Conservation (phyloP, 2,113 vertebrate genomes). For the Ariopsis seemanni region DNA sequence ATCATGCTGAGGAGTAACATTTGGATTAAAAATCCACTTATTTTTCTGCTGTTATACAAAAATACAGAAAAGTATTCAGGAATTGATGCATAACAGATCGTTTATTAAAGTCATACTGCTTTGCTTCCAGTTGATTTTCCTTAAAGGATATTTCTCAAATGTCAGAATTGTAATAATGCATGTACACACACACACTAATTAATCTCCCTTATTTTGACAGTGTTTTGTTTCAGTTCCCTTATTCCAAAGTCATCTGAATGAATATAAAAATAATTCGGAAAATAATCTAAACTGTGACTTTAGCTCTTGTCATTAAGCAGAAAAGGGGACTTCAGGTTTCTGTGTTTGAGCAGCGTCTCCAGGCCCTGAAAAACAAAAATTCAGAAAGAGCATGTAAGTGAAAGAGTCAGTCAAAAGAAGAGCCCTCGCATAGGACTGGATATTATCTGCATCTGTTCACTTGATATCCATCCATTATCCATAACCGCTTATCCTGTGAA, state of each 20-base stretch:
- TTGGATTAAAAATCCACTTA: background rate
- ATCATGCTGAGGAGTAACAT: background rate
- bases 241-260: background rate
- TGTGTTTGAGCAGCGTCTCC: conserved; percentile 75
- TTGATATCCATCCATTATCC: background rate
- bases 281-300: conserved; percentile 22
- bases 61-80: background rate
- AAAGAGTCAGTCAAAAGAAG: background rate
- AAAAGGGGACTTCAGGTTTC: conserved; percentile 74
- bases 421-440: conserved; percentile 6
- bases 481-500: too few relatives aligned
- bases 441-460: conserved; percentile 1
- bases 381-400: background rate
- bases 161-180: background rate
- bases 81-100: background rate
- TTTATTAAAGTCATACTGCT: background rate
- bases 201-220: background rate
- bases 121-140: background rate
- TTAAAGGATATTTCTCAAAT: background rate
- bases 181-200: background rate
- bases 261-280: background rate
- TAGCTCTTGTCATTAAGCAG: conserved; percentile 72
- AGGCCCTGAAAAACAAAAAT: conserved; percentile 74
- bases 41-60: background rate
- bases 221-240: background rate